phyloP scores from a whole-genome alignment of 2,888 invertebrate species.

The Cerceris ruficornis region DNA sequence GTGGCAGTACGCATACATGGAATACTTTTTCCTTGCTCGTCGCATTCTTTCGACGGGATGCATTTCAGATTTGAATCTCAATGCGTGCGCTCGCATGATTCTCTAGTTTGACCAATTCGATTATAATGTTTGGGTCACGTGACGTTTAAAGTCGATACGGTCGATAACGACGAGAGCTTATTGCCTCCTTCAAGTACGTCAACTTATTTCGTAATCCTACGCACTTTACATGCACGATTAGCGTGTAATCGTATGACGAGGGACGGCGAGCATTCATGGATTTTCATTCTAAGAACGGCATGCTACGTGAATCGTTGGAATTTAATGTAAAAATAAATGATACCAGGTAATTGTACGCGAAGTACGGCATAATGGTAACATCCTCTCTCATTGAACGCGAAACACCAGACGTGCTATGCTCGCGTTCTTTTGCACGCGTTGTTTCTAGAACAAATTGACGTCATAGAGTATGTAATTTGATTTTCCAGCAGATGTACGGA shows the following conservation, averaged over 20 bases:
- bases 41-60: not conserved
- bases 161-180: constrained; percentile 9
- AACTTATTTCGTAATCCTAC: not conserved
- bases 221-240: constrained; percentile 8
- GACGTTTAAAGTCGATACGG: not conserved
- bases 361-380: not conserved
- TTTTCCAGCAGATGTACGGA: constrained; percentile 8
- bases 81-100: not conserved
- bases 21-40: constrained; percentile 34
- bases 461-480: constrained; percentile 21
- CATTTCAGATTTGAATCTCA: constrained; percentile 13
- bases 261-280: not conserved
- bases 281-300: not conserved
- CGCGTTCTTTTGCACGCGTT: not conserved
- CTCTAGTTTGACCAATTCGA: not conserved
- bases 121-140: not conserved
- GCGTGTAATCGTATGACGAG: not conserved
- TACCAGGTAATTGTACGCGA: not conserved
- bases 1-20: not conserved
- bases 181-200: not conserved
- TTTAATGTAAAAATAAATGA: not conserved
- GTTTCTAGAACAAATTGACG: not conserved
- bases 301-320: not conserved
- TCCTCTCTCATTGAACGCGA: too few relatives aligned
- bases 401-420: not conserved